Percentiles rank a stretch among this genome's conserved stretches.
Evolutionary conservation across 2,113 vertebrate species (phyloP).

Genomic region (Callorhinus ursinus): DNA sequence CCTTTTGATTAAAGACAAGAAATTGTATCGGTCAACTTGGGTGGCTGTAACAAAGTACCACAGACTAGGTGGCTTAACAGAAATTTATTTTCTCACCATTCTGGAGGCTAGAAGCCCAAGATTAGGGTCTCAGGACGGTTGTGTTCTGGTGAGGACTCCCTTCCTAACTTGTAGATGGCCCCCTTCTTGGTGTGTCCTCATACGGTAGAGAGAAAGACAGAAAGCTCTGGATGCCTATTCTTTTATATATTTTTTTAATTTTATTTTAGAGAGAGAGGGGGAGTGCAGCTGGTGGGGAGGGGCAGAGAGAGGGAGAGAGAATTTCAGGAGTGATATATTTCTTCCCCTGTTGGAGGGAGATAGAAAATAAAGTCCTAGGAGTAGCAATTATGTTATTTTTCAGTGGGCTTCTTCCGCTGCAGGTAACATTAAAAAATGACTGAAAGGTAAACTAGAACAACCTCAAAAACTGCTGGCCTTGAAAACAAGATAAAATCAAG

Average conservation of each 20-base stretch:
- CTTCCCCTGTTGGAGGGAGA: background rate
- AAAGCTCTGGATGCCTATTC: background rate
- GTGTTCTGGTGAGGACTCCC: background rate
- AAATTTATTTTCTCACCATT: background rate
- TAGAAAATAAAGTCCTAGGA: background rate
- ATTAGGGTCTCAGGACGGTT: background rate
- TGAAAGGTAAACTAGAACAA: background rate
- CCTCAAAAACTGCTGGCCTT: background rate
- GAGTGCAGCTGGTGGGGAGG: too few relatives aligned
- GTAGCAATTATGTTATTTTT: background rate
- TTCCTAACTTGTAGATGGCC: background rate
- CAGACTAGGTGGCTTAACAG: background rate
- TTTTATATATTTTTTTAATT: too few relatives aligned
- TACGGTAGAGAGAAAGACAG: rapidly evolving
- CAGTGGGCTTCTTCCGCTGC: background rate
- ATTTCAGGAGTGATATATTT: background rate
- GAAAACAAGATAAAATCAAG: background rate
- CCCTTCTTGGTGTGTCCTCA: background rate
- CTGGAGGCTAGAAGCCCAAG: background rate
- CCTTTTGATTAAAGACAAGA: background rate
- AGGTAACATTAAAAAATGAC: background rate
- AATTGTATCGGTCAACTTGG: background rate
- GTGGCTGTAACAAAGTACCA: background rate
- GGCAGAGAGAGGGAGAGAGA: too few relatives aligned
- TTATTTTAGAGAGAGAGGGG: background rate